Percentiles rank a stretch among this genome's conserved stretches.
Conservation (phyloP, 2,888 invertebrate genomes). For the Drosophila melanosoma region DNA sequence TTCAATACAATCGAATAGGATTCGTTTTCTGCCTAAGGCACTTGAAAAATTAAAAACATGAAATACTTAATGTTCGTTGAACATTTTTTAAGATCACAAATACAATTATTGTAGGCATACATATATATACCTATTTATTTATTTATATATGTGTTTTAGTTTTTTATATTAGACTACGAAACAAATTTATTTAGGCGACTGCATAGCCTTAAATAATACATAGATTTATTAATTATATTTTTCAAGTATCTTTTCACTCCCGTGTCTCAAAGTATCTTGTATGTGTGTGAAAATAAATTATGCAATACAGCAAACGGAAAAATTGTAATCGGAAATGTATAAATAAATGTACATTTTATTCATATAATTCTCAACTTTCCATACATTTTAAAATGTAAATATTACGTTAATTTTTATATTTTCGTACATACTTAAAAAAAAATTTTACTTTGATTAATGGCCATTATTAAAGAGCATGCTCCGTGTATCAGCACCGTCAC, state of each 20-base stretch:
- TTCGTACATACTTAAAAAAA: conserved; percentile 33
- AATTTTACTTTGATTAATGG: conserved; percentile 35
- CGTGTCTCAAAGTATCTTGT: conserved; percentile 85
- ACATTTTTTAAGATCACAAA: neutral
- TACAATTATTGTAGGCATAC: neutral
- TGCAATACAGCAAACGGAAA: conserved; percentile 63
- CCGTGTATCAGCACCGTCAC: conserved; percentile 73
- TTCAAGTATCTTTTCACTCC: conserved; percentile 64
- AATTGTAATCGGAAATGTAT: conserved; percentile 35
- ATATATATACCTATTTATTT: neutral
- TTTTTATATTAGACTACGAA: conserved; percentile 10
- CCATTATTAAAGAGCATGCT: conserved; percentile 69
- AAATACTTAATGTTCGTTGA: neutral
- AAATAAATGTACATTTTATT: conserved; percentile 52
- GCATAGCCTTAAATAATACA: conserved; percentile 4
- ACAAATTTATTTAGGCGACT: conserved; percentile 1
- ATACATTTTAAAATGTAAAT: conserved; percentile 60
- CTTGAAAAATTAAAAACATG: neutral
- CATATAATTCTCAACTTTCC: conserved; percentile 50
- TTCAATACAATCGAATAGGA: neutral
- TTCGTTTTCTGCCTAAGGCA: neutral
- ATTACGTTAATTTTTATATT: conserved; percentile 41
- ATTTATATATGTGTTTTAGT: neutral
- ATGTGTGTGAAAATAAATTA: conserved; percentile 85
- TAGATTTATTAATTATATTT: conserved; percentile 25